Evolutionary conservation across 2,113 vertebrate species (phyloP).

Genomic region (Mohoua ochrocephala): DNA sequence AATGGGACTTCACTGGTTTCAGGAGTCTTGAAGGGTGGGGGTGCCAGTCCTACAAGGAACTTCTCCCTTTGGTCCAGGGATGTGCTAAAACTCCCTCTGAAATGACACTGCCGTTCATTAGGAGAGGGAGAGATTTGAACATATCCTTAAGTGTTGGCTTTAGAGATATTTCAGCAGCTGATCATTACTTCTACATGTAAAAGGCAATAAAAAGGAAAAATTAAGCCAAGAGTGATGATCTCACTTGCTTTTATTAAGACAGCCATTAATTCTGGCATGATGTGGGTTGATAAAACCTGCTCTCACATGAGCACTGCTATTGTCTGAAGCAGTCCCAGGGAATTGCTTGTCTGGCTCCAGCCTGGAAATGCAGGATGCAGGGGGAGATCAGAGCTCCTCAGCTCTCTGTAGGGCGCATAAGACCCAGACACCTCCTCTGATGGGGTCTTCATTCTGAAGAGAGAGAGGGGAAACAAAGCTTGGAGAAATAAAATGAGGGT

Average conservation of each 20-base stretch:
- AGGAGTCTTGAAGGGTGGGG: neutral
- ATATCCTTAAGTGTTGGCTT: neutral
- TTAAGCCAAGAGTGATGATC: conserved; percentile 46
- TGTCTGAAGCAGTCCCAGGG: neutral
- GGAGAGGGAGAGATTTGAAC: neutral
- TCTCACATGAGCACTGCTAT: neutral
- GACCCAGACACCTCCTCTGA: neutral
- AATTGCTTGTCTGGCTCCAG: neutral
- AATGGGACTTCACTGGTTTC: neutral
- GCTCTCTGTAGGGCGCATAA: rapidly evolving
- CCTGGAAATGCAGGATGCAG: neutral
- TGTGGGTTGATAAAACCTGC: neutral
- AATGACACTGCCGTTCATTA: conserved; percentile 9
- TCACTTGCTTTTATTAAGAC: conserved; percentile 22
- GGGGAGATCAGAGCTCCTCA: neutral
- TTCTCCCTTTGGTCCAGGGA: neutral
- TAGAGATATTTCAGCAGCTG: conserved; percentile 34
- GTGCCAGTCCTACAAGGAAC: neutral
- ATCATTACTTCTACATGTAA: conserved; percentile 34
- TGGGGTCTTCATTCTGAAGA: neutral
- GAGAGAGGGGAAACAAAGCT: neutral
- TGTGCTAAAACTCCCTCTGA: neutral
- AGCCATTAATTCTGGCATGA: conserved; percentile 2
- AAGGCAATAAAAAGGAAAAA: conserved; percentile 43
- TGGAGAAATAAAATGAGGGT: neutral